Evolutionary conservation across 2,888 invertebrate genomes (phyloP).

Genomic region (Epistrophe eligans): DNA sequence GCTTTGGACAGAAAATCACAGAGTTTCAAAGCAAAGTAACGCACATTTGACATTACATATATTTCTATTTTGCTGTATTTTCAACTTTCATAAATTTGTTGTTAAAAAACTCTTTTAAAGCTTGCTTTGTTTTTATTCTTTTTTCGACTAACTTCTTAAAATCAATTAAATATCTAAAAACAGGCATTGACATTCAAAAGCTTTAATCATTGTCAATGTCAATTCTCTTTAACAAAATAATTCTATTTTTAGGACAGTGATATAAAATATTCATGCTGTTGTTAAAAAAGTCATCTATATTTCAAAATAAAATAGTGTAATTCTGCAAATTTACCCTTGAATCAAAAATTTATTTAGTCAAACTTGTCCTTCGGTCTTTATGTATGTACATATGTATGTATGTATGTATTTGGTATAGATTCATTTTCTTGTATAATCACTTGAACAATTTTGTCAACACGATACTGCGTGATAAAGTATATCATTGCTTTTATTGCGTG

Average conservation of each 20-base stretch:
- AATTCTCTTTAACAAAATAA: neutral
- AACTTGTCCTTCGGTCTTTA: constrained; percentile 10
- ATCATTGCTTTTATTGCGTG: constrained; percentile 5
- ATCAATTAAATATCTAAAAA: neutral
- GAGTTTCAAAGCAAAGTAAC: too few species aligned
- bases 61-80: too few species aligned
- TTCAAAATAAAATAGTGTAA: neutral
- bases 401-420: too few species aligned
- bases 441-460: constrained; percentile 33
- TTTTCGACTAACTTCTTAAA: neutral
- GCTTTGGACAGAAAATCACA: too few species aligned
- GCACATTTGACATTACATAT: too few species aligned
- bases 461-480: constrained; percentile 23
- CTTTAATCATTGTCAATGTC: constrained; percentile 15
- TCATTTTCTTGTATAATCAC: constrained; percentile 37
- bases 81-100: too few species aligned
- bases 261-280: constrained; percentile 16
- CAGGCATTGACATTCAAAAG: constrained; percentile 20
- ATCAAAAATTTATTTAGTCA: neutral
- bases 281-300: neutral
- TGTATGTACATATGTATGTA: too few species aligned
- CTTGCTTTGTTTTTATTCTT: neutral
- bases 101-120: neutral
- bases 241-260: neutral
- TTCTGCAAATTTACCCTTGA: constrained; percentile 1